A percentile compares a stretch with the other conserved stretches of the same genome.
phyloP scores from a whole-genome alignment of 2,888 invertebrate genomes.

The Brachyopa scutellaris region DNA sequence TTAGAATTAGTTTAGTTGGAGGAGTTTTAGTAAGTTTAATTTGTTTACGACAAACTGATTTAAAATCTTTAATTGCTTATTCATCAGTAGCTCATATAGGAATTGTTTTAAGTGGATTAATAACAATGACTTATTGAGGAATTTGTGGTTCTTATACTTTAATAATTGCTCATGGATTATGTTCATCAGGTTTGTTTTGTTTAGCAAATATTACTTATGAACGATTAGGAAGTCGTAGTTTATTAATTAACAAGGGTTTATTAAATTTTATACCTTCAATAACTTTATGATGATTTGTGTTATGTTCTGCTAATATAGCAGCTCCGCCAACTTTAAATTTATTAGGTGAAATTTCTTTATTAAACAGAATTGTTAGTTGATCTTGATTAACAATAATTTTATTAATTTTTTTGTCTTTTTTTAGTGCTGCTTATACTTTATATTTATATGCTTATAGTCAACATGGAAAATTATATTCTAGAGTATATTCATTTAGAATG shows the following conservation, averaged over 20 bases:
- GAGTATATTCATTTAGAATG: slow-evolving; percentile 83
- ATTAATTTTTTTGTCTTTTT: slow-evolving; percentile 85
- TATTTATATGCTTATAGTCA: slow-evolving; percentile 86
- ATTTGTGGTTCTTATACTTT: slow-evolving; percentile 83
- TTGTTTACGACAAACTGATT: slow-evolving; percentile 87
- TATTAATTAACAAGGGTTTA: slow-evolving; percentile 86
- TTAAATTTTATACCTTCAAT: slow-evolving; percentile 84
- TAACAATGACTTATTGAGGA: slow-evolving; percentile 84
- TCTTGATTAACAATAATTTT: slow-evolving; percentile 83
- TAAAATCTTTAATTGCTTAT: slow-evolving; percentile 89
- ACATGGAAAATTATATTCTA: slow-evolving; percentile 84
- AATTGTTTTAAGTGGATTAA: slow-evolving; percentile 84
- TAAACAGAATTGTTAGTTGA: slow-evolving; percentile 84
- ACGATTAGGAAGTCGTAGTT: slow-evolving; percentile 84
- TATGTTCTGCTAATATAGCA: slow-evolving; percentile 85
- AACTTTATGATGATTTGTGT: slow-evolving; percentile 86
- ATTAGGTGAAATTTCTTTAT: slow-evolving; percentile 86
- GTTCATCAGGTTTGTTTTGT: slow-evolving; percentile 87
- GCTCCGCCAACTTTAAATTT: slow-evolving; percentile 87
- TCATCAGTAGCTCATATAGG: slow-evolving; percentile 87
- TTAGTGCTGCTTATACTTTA: slow-evolving; percentile 86
- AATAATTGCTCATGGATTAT: slow-evolving; percentile 86
- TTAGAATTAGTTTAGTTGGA: slow-evolving; percentile 84
- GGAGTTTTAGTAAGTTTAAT: slow-evolving; percentile 85
- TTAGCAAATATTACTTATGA: slow-evolving; percentile 86